Evolutionary conservation across 2,888 invertebrate genomes (phyloP).

Genomic region (Erynnis tages): DNA sequence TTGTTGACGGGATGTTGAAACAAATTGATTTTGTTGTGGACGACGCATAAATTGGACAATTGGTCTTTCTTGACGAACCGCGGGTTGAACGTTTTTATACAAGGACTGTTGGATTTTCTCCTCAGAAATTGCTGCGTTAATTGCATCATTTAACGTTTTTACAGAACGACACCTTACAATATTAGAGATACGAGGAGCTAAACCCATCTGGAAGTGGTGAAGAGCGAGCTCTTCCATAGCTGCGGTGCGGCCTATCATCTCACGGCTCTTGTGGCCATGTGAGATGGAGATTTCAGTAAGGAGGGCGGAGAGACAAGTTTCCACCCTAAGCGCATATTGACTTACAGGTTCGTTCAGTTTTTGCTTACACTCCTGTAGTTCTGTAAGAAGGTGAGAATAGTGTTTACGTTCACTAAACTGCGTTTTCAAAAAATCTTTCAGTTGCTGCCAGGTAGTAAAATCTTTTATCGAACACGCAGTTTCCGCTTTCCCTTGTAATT

Average conservation of each 20-base stretch:
- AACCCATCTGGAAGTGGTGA: neutral
- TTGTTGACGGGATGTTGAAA: neutral
- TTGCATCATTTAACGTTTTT: constrained; percentile 28
- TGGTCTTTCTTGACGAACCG: neutral
- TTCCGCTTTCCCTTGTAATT: constrained; percentile 32
- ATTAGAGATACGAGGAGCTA: constrained; percentile 22
- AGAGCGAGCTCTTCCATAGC: constrained; percentile 31
- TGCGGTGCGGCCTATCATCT: constrained; percentile 30
- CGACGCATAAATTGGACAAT: neutral
- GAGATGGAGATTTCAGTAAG: constrained; percentile 22
- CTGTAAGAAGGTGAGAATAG: constrained; percentile 26
- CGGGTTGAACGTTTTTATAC: neutral
- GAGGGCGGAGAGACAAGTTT: constrained; percentile 4
- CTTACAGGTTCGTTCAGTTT: constrained; percentile 19
- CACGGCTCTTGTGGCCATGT: constrained; percentile 10
- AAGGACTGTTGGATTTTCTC: constrained; percentile 24
- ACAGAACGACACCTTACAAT: constrained; percentile 27
- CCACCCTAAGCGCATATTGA: constrained; percentile 24
- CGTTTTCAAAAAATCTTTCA: constrained; percentile 30
- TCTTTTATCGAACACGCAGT: constrained; percentile 31
- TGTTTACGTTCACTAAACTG: constrained; percentile 33
- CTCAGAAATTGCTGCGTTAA: constrained; percentile 29
- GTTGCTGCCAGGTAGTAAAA: constrained; percentile 8
- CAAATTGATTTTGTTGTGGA: neutral
- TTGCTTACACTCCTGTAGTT: constrained; percentile 31